Percentiles rank a stretch among this genome's conserved stretches.
These are phyloP conservation scores for Cyphomyrus discorhynchus DNA, from an alignment of 2,113 vertebrate species.

Conservation along the genomic window DNA sequence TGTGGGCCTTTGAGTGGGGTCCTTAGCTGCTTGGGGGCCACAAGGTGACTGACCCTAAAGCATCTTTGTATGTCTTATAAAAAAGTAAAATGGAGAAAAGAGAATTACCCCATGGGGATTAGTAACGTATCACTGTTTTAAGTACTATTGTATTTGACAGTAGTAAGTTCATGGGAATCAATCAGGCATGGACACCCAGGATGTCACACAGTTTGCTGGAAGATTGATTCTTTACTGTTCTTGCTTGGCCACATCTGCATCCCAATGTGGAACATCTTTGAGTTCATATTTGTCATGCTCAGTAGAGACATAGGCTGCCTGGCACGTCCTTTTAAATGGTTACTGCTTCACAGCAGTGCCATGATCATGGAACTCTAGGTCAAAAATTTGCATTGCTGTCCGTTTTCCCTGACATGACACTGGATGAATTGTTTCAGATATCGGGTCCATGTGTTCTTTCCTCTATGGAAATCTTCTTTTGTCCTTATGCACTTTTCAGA, in stretches of 20 bases:
- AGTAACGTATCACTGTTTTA: not conserved
- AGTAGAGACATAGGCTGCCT: not conserved
- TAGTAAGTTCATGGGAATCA: not conserved
- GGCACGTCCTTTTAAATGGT: not conserved
- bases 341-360: not conserved
- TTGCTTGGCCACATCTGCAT: not conserved
- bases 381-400: not conserved
- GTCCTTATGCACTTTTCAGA: slow-evolving; percentile 53
- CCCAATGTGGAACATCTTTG: not conserved
- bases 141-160: not conserved
- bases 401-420: not conserved
- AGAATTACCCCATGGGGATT: not conserved
- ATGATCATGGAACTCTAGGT: not conserved
- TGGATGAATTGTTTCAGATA: not conserved
- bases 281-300: not conserved
- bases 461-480: not conserved
- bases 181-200: not conserved
- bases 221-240: not conserved
- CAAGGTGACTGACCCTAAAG: not conserved
- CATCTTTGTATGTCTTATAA: not conserved
- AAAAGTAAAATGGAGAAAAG: not conserved
- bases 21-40: not conserved
- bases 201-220: not conserved
- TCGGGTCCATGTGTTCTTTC: not conserved
- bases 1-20: not conserved